phyloP scores from a whole-genome alignment of 30 jellyfish, hydroid and myxozoan species.

The Chrysaora quinquecirrha region DNA sequence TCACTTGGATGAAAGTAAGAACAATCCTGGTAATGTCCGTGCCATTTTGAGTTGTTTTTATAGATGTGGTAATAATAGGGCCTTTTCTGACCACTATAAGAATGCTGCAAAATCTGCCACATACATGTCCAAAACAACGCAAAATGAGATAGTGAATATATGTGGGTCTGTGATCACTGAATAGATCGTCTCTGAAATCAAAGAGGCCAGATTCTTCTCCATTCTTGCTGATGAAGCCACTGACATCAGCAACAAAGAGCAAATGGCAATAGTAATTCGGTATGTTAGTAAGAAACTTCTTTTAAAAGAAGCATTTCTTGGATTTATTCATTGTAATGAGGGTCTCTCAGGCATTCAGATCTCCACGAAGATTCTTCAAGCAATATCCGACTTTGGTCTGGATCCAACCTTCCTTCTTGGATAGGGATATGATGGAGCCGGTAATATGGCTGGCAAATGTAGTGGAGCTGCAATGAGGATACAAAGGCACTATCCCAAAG shows the following conservation, averaged over 20 bases:
- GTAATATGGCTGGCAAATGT: slow-evolving; percentile 26
- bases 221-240: slow-evolving; percentile 32
- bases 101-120: slow-evolving; percentile 70
- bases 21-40: slow-evolving; percentile 41
- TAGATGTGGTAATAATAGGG: slow-evolving; percentile 10
- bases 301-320: slow-evolving; percentile 16
- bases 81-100: slow-evolving; percentile 25
- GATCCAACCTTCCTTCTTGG: not conserved
- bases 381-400: slow-evolving; percentile 14
- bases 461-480: slow-evolving; percentile 17
- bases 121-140: slow-evolving; percentile 67
- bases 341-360: slow-evolving; percentile 5
- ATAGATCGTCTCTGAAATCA: not conserved
- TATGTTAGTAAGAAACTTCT: not conserved
- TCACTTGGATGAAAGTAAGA: not conserved
- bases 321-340: not conserved
- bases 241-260: slow-evolving; percentile 21
- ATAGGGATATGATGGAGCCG: slow-evolving; percentile 52
- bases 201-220: slow-evolving; percentile 24
- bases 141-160: slow-evolving; percentile 33
- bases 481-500: slow-evolving; percentile 20
- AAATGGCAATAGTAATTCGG: slow-evolving; percentile 21
- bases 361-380: not conserved
- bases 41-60: too few relatives aligned
- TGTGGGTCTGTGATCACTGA: slow-evolving; percentile 45